Base-by-base conservation (phyloP, 2,113 vertebrate genomes). In the Numenius arquata region DNA sequence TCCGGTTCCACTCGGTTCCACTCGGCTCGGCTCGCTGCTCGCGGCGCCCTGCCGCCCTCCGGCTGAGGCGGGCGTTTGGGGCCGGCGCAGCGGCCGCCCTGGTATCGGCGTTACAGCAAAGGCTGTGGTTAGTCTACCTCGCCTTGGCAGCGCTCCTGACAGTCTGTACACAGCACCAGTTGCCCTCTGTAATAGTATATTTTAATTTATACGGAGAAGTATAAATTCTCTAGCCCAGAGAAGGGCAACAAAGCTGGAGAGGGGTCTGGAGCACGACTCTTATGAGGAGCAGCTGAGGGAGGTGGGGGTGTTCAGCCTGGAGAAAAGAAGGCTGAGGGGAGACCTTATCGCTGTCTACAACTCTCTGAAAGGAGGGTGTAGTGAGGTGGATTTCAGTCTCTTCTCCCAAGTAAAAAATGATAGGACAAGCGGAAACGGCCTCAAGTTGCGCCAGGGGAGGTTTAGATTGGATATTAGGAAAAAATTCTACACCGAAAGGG, bases 71-170 rank as follows among this genome's bases (percentile, higher is more conserved):
- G 25, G 38, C 9, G 1, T 18, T 9, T 8, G 19, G 3, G 20
- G 4, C 21, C 3, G 8, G 8, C 3, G 3, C 21, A 2, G 5
- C 5, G 47, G 8, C 27, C 9, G 7, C 4, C 12, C 10, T 1
- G 2, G 0, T 0, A 4, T 0, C 4, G 45, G 34, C 20, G 21
- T 0, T 11, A 1, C 3, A 8, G 56, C 2, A 6, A 30, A 3
- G 11, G 2, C 6, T 1, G 25, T 2, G 11, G 2, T 7, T 15
- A 5, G 47, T 1, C 38, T 29, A 29, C 16, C 30, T 4, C 17
- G 20, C 17, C 50, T 6, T 5, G 55, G 3, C 59, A 10, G 61
- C 11, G 17, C 14, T 29, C 3, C 43, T 4, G 27, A 1, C 34
- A 2, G 23, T 0, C 38, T 5, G 38, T 1, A 7, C 6, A 0